Conservation (phyloP, 2,113 vertebrate species). For the Todiramphus chloris region DNA sequence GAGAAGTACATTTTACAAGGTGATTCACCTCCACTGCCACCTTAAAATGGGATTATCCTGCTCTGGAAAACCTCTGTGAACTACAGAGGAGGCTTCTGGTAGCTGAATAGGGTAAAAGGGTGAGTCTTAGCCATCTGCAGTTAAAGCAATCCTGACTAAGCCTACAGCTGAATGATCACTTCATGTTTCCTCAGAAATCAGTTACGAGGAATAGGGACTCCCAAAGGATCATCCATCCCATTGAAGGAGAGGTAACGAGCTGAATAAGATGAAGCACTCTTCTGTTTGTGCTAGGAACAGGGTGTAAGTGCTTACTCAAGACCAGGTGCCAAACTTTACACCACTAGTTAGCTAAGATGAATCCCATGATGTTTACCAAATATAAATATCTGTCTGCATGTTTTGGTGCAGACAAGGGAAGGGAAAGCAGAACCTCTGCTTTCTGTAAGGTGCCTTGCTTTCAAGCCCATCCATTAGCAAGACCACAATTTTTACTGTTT, state of each 20-base stretch:
- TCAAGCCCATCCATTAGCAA: not conserved
- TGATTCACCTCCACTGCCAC: not conserved
- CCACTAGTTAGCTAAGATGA: not conserved
- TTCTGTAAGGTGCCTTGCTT: not conserved
- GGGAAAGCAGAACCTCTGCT: not conserved
- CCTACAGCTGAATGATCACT: rapidly evolving
- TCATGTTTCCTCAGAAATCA: not conserved
- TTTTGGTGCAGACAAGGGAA: rapidly evolving
- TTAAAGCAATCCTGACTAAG: not conserved
- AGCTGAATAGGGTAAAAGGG: not conserved
- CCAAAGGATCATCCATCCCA: not conserved
- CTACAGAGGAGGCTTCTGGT: not conserved
- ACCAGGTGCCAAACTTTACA: not conserved
- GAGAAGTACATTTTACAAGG: not conserved
- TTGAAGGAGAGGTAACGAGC: not conserved
- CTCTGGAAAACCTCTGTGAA: not conserved
- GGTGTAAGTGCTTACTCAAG: not conserved
- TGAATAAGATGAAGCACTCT: not conserved
- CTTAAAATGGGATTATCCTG: not conserved
- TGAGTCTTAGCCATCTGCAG: not conserved
- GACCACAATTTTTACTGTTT: not conserved
- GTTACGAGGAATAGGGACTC: not conserved
- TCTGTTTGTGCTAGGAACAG: not conserved
- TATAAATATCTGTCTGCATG: not conserved
- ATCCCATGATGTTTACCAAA: not conserved